phyloP scores from a whole-genome alignment of 2,797 vertebrate species.

The Falco naumanni region DNA sequence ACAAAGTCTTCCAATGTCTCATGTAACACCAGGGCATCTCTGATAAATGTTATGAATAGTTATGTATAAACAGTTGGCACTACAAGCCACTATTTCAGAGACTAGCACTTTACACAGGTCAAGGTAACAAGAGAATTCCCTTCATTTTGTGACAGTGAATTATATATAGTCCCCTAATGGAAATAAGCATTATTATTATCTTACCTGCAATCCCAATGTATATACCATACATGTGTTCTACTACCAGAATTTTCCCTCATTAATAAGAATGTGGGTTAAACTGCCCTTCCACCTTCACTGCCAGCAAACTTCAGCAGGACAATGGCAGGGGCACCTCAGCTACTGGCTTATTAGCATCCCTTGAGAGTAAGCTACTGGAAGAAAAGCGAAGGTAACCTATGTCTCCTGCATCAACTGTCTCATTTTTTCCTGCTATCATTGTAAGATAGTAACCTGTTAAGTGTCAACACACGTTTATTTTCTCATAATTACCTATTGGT shows the following conservation, averaged over 20 bases:
- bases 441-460: not conserved
- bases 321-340: not conserved
- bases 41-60: not conserved
- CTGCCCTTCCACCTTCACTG: not conserved
- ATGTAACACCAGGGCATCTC: not conserved
- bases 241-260: not conserved
- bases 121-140: not conserved
- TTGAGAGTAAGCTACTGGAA: not conserved
- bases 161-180: not conserved
- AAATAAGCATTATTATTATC: not conserved
- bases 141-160: not conserved
- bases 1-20: not conserved
- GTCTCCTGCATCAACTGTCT: not conserved
- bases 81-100: not conserved
- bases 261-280: not conserved
- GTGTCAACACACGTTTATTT: not conserved
- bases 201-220: not conserved
- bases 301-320: not conserved
- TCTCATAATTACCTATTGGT: not conserved
- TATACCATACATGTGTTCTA: accelerated
- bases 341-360: not conserved
- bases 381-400: not conserved
- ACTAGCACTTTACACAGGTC: not conserved
- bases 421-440: not conserved
- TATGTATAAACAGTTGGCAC: not conserved